phyloP scores from a whole-genome alignment of 1,140 invertebrate genomes.

The Bilobella aurantiaca region DNA sequence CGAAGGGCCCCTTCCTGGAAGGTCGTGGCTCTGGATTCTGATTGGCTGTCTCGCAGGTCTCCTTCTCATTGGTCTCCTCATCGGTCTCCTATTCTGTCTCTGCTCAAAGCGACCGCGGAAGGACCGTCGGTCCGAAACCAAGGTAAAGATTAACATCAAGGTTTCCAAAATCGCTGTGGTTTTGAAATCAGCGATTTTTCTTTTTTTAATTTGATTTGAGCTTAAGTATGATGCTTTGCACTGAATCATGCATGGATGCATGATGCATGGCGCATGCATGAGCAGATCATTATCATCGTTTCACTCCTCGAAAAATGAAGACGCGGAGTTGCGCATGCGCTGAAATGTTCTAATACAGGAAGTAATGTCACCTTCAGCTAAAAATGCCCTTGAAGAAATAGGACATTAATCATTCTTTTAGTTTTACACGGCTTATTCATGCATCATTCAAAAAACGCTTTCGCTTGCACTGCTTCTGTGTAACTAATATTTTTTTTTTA shows the following conservation, averaged over 20 bases:
- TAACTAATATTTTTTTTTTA: no score
- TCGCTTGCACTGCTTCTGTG: no score
- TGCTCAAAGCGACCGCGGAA: slow-evolving; percentile 31
- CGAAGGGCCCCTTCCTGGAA: slow-evolving; percentile 42
- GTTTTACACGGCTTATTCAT: no score
- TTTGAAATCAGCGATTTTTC: not conserved
- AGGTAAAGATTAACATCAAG: slow-evolving; percentile 14
- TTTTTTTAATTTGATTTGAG: not conserved
- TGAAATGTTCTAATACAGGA: no score
- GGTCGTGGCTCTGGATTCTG: slow-evolving; percentile 37
- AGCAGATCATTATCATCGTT: no score
- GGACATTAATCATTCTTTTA: no score
- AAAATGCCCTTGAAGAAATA: no score
- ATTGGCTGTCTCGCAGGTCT: slow-evolving; percentile 51
- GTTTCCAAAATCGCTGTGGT: not conserved
- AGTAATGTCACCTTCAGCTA: no score
- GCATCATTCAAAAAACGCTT: no score
- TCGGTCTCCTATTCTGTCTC: slow-evolving; percentile 35
- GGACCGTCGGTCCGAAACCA: slow-evolving; percentile 23
- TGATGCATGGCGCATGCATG: no score
- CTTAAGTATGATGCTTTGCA: not conserved
- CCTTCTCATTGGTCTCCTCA: slow-evolving; percentile 31
- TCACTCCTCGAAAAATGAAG: no score
- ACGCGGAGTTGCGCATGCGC: no score
- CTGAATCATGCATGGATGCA: not conserved